Conservation (phyloP, 1,140 invertebrate genomes). For the Zaprionus ornatus region DNA sequence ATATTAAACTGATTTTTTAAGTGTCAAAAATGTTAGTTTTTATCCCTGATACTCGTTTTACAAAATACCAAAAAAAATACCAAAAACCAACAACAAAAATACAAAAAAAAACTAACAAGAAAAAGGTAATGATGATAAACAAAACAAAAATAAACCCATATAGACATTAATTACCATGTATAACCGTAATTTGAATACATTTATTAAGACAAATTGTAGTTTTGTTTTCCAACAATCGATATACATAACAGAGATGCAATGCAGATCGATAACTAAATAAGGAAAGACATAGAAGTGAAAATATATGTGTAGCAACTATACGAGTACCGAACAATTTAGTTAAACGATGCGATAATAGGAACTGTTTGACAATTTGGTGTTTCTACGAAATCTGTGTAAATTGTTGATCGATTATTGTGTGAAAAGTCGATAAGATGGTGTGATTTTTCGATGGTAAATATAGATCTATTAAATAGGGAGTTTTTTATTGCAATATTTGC, state of each 20-base stretch:
- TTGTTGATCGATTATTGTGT: neutral
- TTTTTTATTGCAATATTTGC: neutral
- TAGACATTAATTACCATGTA: conserved; percentile 53
- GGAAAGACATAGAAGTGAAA: conserved; percentile 28
- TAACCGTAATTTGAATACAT: conserved; percentile 66
- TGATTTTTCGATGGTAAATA: neutral
- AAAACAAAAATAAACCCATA: conserved; percentile 20
- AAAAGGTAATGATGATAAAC: conserved; percentile 4
- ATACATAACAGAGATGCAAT: conserved; percentile 46
- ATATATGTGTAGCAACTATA: conserved; percentile 14
- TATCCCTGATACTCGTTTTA: conserved; percentile 49
- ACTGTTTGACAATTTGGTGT: neutral
- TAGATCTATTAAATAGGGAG: neutral
- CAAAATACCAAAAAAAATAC: conserved; percentile 41
- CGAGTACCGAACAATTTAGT: conserved; percentile 17
- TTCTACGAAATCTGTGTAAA: neutral
- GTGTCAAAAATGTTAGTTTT: conserved; percentile 56
- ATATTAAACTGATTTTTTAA: conserved; percentile 45
- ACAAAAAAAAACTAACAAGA: neutral
- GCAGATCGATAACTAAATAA: conserved; percentile 32
- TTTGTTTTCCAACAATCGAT: conserved; percentile 68
- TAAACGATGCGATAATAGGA: conserved; percentile 1
- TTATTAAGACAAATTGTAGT: conserved; percentile 70
- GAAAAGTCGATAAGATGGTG: neutral
- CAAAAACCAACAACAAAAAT: conserved; percentile 26